A percentile compares a stretch with the other conserved stretches of the same genome.
phyloP scores from a whole-genome alignment of 2,113 vertebrate genomes.

The Cebus imitator region DNA sequence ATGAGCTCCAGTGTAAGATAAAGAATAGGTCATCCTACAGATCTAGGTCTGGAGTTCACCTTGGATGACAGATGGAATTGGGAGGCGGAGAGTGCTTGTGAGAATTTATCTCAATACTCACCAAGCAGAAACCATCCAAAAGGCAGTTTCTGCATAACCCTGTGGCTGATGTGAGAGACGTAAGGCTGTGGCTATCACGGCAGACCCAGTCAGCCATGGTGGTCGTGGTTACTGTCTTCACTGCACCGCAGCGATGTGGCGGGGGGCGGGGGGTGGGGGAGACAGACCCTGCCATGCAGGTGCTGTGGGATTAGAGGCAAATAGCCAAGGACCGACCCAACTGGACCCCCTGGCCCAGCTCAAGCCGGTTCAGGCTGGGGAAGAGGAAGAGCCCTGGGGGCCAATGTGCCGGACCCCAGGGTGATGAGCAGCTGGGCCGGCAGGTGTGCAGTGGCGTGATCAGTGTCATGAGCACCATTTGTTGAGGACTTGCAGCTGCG shows the following conservation, averaged over 20 bases:
- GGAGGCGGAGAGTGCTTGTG: not conserved
- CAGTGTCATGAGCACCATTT: fast-evolving
- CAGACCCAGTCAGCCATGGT: fast-evolving
- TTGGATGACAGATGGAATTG: not conserved
- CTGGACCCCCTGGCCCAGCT: not conserved
- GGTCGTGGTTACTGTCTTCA: not conserved
- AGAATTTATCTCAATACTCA: not conserved
- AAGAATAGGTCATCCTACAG: not conserved
- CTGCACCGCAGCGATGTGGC: not conserved
- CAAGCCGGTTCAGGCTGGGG: not conserved
- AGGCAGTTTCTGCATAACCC: not conserved
- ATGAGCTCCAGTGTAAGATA: too few relatives aligned
- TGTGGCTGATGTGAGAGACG: not conserved
- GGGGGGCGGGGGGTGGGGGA: too few relatives aligned
- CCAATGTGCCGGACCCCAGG: not conserved
- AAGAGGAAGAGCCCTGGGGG: not conserved
- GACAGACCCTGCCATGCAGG: not conserved
- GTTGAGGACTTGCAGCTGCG: not conserved
- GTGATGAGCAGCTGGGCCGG: not conserved
- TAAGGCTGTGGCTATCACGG: not conserved
- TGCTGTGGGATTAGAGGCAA: not conserved
- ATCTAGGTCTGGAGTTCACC: not conserved
- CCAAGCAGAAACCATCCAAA: not conserved
- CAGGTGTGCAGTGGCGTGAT: too few relatives aligned
- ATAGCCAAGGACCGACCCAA: too few relatives aligned